Conservation (phyloP, 2,888 invertebrate species). For the Andrena trimmerana region DNA sequence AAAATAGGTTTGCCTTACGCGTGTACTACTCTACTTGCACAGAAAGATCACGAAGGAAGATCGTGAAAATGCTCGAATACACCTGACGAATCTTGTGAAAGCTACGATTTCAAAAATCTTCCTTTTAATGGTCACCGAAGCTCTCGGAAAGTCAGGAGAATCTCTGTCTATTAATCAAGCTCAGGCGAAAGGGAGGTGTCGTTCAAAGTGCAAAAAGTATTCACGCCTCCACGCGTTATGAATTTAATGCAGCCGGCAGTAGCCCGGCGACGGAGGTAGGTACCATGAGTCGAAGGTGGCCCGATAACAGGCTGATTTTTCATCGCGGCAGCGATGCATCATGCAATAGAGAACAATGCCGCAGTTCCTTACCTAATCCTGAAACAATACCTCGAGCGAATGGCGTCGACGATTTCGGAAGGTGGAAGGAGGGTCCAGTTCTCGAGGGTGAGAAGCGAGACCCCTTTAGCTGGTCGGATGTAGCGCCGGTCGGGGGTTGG, state of each 20-base stretch:
- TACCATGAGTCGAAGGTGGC: not conserved
- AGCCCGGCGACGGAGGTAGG: not conserved
- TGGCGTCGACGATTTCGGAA: slow-evolving; percentile 75
- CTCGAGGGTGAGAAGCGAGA: slow-evolving; percentile 72
- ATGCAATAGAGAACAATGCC: slow-evolving; percentile 62
- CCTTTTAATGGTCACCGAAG: no score
- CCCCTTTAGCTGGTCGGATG: slow-evolving; percentile 71
- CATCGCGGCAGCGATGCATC: slow-evolving; percentile 46
- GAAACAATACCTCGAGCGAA: slow-evolving; percentile 79
- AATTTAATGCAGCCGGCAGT: not conserved
- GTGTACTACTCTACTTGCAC: no score
- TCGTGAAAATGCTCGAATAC: no score
- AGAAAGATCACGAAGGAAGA: no score
- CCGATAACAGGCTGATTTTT: slow-evolving; percentile 53
- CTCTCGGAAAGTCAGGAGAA: no score
- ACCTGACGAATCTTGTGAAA: no score
- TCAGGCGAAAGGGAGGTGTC: not conserved
- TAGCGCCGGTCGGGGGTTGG: slow-evolving; percentile 70
- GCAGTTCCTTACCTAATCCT: slow-evolving; percentile 79
- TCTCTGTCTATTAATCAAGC: no score
- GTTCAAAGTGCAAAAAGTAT: not conserved
- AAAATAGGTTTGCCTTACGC: no score
- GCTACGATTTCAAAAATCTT: no score
- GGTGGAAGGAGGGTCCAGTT: slow-evolving; percentile 62
- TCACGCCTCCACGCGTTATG: not conserved